Evolutionary conservation across 2,113 vertebrate genomes (phyloP).

Genomic region (Cryptomyrus ogoouensis): DNA sequence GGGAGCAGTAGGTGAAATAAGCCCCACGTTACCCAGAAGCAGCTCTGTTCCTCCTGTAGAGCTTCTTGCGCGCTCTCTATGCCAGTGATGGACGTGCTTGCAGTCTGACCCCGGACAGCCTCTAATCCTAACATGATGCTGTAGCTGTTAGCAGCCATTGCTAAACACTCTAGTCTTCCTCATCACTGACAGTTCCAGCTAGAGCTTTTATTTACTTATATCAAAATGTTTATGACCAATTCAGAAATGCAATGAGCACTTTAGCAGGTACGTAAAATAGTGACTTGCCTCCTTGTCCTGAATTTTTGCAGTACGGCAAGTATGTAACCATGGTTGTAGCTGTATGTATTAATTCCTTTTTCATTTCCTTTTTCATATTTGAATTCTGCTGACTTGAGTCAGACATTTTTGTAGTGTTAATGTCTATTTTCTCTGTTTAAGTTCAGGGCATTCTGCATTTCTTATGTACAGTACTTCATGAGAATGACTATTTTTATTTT

Average conservation of each 20-base stretch:
- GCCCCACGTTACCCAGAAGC: constrained; percentile 12
- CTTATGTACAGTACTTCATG: not conserved
- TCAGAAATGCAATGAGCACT: not conserved
- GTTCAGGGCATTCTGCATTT: not conserved
- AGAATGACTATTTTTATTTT: not conserved
- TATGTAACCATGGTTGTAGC: constrained; percentile 1
- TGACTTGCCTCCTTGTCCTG: not conserved
- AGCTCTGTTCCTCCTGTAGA: not conserved
- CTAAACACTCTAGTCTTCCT: not conserved
- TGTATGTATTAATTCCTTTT: not conserved
- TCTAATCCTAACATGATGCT: not conserved
- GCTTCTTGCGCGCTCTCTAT: not conserved
- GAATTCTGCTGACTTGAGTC: not conserved
- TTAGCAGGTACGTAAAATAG: not conserved
- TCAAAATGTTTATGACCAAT: not conserved
- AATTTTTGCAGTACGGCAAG: not conserved
- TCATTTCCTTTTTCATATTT: not conserved
- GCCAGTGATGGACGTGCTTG: not conserved
- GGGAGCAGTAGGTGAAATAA: constrained; percentile 29
- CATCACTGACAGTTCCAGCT: not conserved
- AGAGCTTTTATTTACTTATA: not conserved
- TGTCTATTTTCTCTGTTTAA: not conserved
- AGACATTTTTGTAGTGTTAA: not conserved
- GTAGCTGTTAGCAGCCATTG: not conserved
- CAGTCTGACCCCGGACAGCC: not conserved